A percentile compares a stretch with the other conserved stretches of the same genome.
Evolutionary conservation across 1,140 invertebrate genomes (phyloP).

Genomic region (Caenorhabditis tropicalis): DNA sequence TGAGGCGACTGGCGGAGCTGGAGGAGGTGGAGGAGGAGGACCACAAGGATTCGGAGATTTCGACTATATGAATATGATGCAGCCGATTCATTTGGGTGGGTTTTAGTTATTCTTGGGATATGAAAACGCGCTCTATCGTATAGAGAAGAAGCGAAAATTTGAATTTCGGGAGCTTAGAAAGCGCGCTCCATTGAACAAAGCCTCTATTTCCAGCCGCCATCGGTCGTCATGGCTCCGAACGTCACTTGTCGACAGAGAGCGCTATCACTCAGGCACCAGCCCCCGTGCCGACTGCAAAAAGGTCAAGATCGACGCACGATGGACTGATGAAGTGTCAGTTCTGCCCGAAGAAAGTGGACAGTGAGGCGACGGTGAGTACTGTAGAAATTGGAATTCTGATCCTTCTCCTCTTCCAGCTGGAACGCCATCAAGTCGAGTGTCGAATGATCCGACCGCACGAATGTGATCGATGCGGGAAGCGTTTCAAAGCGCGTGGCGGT

Average conservation of each 20-base stretch:
- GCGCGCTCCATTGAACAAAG: not conserved
- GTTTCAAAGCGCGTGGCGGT: constrained; percentile 69
- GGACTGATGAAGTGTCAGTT: constrained; percentile 59
- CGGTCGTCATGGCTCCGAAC: constrained; percentile 15
- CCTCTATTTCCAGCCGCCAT: not conserved
- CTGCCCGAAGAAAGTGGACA: constrained; percentile 62
- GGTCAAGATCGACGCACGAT: constrained; percentile 53
- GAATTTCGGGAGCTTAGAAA: not conserved
- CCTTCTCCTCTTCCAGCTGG: constrained; percentile 53
- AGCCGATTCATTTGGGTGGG: constrained; percentile 9
- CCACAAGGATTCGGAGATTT: not conserved
- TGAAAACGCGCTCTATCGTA: too few relatives aligned
- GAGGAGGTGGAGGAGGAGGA: not conserved
- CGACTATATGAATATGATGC: constrained; percentile 32
- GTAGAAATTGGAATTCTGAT: not conserved
- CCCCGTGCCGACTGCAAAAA: not conserved
- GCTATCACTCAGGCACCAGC: not conserved
- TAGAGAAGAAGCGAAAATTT: too few relatives aligned
- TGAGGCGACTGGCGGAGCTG: not conserved
- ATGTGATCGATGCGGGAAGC: constrained; percentile 62
- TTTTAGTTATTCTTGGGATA: too few relatives aligned
- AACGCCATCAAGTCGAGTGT: constrained; percentile 74
- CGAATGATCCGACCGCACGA: constrained; percentile 58
- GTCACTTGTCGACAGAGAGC: constrained; percentile 1
- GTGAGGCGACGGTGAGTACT: constrained; percentile 48